Percentiles rank a stretch among this genome's conserved stretches.
Evolutionary conservation across 2,113 vertebrate species (phyloP).

Genomic region (Tachuris rubrigastra): DNA sequence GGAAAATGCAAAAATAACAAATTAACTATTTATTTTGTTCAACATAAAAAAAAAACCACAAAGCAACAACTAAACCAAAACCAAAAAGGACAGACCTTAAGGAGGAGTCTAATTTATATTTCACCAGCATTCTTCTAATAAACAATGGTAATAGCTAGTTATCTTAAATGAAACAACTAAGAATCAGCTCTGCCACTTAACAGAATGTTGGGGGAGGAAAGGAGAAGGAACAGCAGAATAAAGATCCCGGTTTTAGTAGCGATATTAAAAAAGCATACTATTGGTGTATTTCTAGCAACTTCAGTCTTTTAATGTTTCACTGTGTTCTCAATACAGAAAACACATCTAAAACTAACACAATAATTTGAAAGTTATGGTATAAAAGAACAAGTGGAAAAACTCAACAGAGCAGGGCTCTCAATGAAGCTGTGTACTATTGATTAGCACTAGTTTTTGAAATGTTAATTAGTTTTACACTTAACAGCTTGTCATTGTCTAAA

Average conservation of each 20-base stretch:
- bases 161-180: neutral
- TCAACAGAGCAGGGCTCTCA: slow-evolving; percentile 45
- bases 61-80: neutral
- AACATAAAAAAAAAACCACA: neutral
- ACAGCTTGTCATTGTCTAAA: slow-evolving; percentile 76
- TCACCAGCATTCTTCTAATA: neutral
- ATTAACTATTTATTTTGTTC: neutral
- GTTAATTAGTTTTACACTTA: slow-evolving; percentile 82
- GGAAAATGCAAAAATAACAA: neutral
- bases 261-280: neutral
- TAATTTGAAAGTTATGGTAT: slow-evolving; percentile 65
- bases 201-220: neutral
- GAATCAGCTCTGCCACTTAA: neutral
- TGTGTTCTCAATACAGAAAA: slow-evolving; percentile 34
- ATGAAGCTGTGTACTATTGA: slow-evolving; percentile 72
- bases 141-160: neutral
- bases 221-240: neutral
- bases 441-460: slow-evolving; percentile 81
- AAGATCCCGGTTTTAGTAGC: neutral
- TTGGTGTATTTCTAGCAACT: neutral
- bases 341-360: slow-evolving; percentile 56
- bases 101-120: neutral
- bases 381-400: slow-evolving; percentile 59
- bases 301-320: neutral
- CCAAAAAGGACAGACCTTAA: neutral